Evolutionary conservation across 2,888 invertebrate species (phyloP).

Genomic region (Synergus gifuensis): DNA sequence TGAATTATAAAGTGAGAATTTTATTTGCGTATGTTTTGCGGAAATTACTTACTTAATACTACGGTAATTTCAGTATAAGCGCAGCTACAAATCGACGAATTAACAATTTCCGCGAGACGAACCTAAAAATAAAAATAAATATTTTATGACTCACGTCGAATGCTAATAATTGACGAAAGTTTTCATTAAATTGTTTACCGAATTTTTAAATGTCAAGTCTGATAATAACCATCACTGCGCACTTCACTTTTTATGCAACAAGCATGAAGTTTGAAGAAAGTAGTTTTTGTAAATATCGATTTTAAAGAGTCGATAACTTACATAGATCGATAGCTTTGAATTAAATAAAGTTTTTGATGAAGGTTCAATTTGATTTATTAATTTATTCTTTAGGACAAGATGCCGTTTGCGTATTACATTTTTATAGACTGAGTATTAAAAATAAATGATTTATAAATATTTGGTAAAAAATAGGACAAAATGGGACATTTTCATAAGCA

Average conservation of each 20-base stretch:
- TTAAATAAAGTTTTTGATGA: neutral
- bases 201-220: neutral
- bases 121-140: neutral
- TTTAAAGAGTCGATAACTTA: neutral
- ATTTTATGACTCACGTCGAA: rapidly evolving
- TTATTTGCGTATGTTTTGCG: neutral
- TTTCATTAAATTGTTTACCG: neutral
- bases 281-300: neutral
- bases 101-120: neutral
- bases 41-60: neutral
- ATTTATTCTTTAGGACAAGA: neutral
- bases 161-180: no score
- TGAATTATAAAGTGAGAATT: neutral
- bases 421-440: neutral
- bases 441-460: neutral
- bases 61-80: neutral
- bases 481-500: neutral
- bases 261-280: neutral
- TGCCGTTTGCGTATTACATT: neutral
- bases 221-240: neutral
- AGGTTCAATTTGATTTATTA: neutral
- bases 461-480: neutral
- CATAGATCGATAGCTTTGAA: no score
- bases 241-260: neutral
- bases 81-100: neutral